These are phyloP conservation scores for Myotis brandtii DNA, from an alignment of 2,113 vertebrate genomes.

Conservation along the genomic window DNA sequence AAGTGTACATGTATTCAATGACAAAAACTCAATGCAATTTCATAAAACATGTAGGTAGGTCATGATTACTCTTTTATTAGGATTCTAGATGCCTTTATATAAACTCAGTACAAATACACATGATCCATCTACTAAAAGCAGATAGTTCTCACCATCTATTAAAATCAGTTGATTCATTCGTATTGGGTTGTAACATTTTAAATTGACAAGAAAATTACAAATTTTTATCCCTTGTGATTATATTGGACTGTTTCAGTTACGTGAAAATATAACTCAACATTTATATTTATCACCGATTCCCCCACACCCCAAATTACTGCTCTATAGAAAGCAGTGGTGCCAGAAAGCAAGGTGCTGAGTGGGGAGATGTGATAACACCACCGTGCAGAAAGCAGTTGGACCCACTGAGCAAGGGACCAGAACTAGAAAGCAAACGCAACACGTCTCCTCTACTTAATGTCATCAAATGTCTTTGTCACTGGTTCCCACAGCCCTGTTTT, in stretches of 20 bases:
- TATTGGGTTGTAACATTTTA: conserved; percentile 15
- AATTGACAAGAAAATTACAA: conserved; percentile 3
- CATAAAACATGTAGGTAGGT: neutral
- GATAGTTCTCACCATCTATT: neutral
- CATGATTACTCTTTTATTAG: neutral
- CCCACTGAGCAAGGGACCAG: neutral
- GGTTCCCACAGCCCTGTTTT: neutral
- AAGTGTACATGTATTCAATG: neutral
- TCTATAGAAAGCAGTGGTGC: neutral
- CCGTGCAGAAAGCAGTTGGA: neutral
- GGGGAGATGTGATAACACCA: neutral
- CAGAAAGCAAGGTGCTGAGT: neutral
- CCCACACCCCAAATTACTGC: neutral
- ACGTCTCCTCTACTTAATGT: neutral
- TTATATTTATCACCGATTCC: neutral
- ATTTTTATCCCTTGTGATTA: neutral
- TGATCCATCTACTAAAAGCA: neutral
- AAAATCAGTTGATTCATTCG: neutral
- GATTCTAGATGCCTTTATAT: neutral
- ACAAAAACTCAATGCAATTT: neutral
- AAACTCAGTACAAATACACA: neutral
- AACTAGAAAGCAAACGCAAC: neutral
- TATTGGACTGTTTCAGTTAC: neutral
- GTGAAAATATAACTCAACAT: neutral
- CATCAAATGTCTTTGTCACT: neutral